Percentiles rank a stretch among this genome's conserved stretches.
Evolutionary conservation across 2,113 vertebrate species (phyloP).

Genomic region (Campylomormyrus tamandua): DNA sequence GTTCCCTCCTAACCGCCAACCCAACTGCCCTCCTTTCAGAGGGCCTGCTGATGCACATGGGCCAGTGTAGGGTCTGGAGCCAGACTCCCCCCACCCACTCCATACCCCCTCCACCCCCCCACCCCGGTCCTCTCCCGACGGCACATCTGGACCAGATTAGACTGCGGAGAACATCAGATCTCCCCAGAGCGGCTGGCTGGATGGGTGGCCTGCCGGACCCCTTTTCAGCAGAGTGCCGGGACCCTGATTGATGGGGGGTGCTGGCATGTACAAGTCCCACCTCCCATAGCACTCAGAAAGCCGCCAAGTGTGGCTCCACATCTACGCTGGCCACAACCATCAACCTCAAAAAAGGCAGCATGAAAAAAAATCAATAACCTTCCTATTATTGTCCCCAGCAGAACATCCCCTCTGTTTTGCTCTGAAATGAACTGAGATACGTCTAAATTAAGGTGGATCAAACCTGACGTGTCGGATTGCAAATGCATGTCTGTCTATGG

Average conservation of each 20-base stretch:
- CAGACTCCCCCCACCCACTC: neutral
- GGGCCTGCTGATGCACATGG: neutral
- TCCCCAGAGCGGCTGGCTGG: slow-evolving; percentile 55
- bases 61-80: neutral
- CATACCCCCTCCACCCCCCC: neutral
- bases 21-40: neutral
- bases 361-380: neutral
- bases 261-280: slow-evolving; percentile 14
- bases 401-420: neutral
- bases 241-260: slow-evolving; percentile 53
- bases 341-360: neutral
- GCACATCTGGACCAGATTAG: slow-evolving; percentile 69
- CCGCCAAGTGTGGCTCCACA: neutral
- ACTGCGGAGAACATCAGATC: slow-evolving; percentile 60
- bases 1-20: neutral
- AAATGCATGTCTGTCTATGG: neutral
- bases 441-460: neutral
- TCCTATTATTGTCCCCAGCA: neutral
- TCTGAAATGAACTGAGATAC: neutral
- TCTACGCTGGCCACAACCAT: neutral
- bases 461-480: neutral
- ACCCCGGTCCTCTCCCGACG: slow-evolving; percentile 33
- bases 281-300: slow-evolving; percentile 21
- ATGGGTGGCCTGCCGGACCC: slow-evolving; percentile 62
- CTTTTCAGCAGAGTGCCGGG: slow-evolving; percentile 57